These are phyloP conservation scores for Phaedon cochleariae DNA, from an alignment of 2,888 invertebrate species.

Conservation along the genomic window DNA sequence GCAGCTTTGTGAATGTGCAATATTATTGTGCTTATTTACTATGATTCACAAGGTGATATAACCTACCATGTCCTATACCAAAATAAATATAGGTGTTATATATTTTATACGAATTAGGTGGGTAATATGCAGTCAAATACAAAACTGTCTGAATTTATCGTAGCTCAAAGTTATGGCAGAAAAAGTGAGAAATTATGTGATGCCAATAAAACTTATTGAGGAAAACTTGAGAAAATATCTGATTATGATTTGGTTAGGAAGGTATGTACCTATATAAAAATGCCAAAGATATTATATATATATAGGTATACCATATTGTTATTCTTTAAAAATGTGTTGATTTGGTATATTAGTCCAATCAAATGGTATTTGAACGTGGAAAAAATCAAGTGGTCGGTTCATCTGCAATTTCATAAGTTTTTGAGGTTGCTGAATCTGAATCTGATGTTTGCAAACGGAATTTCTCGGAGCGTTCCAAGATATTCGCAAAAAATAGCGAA, in stretches of 20 bases:
- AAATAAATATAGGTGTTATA: no score
- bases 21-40: constrained; percentile 13
- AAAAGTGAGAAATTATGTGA: background rate
- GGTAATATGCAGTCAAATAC: background rate
- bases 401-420: no score
- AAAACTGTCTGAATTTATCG: background rate
- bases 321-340: background rate
- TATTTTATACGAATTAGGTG: background rate
- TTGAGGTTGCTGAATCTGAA: no score
- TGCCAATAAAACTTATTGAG: background rate
- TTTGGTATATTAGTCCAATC: background rate
- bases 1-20: constrained; percentile 16
- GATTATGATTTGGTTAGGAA: no score
- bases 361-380: no score
- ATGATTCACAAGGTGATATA: no score
- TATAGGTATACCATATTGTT: background rate
- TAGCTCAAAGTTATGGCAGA: background rate
- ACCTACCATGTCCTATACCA: no score
- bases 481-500: no score
- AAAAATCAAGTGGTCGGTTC: no score
- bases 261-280: constrained; percentile 45
- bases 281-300: constrained; percentile 57
- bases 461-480: no score
- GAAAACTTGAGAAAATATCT: background rate
- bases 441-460: no score